Percentiles rank a stretch among this genome's conserved stretches.
Evolutionary conservation across 2,888 invertebrate genomes (phyloP).

Genomic region (Eristalis pertinax): DNA sequence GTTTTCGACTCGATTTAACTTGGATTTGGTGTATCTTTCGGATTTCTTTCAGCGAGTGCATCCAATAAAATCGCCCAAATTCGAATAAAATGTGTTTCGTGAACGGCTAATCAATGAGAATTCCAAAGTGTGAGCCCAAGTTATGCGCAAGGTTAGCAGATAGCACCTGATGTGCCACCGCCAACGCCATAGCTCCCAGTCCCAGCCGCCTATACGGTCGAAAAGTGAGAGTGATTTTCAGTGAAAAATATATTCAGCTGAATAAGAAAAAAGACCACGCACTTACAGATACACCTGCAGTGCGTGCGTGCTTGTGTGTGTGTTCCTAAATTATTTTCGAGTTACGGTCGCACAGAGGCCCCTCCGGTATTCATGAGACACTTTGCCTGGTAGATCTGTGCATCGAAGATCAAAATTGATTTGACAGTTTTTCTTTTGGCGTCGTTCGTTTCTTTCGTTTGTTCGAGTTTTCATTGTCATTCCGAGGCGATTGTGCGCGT

Average conservation of each 20-base stretch:
- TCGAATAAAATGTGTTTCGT: constrained; percentile 54
- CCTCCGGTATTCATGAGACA: constrained; percentile 27
- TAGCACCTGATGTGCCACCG: constrained; percentile 39
- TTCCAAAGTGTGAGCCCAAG: constrained; percentile 57
- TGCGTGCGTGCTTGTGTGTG: constrained; percentile 14
- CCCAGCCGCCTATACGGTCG: constrained; percentile 44
- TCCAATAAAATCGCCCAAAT: constrained; percentile 57
- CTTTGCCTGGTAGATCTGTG: constrained; percentile 29
- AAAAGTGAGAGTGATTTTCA: constrained; percentile 69
- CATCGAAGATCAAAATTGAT: neutral
- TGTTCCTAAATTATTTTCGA: constrained; percentile 7
- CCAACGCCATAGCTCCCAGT: constrained; percentile 12
- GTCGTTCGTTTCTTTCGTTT: no score
- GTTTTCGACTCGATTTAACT: no score
- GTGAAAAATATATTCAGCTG: constrained; percentile 15
- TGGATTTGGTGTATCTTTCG: neutral
- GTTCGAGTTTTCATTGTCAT: constrained; percentile 19
- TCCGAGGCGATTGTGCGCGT: neutral
- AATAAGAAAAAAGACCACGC: constrained; percentile 38
- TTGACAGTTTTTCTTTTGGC: constrained; percentile 31
- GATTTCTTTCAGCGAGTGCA: constrained; percentile 18
- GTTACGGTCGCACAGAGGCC: no score
- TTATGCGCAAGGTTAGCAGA: constrained; percentile 63
- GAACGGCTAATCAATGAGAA: constrained; percentile 50
- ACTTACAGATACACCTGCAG: constrained; percentile 29